These are phyloP conservation scores for Steatocranus sp. DNA, from an alignment of 2,797 vertebrate genomes.

Conservation along the genomic window DNA sequence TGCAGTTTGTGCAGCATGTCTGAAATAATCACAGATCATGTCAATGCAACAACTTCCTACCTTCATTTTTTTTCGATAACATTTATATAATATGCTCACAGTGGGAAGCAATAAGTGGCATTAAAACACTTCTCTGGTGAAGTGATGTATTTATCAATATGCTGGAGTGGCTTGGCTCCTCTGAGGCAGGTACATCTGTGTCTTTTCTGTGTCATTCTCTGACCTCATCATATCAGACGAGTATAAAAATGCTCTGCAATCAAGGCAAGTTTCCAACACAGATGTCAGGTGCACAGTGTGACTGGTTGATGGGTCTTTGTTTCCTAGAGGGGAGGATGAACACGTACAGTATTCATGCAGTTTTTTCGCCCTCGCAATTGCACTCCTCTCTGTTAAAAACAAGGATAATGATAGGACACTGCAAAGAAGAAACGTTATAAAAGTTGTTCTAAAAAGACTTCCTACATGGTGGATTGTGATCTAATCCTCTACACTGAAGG, in stretches of 20 bases:
- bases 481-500: background rate
- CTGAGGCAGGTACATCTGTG: background rate
- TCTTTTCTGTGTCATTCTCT: background rate
- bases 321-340: background rate
- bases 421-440: background rate
- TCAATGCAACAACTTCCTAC: background rate
- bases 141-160: background rate
- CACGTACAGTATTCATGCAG: background rate
- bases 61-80: background rate
- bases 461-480: background rate
- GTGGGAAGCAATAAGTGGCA: background rate
- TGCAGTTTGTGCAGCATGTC: background rate
- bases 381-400: background rate
- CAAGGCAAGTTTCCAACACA: background rate
- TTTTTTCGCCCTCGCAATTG: background rate
- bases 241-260: background rate
- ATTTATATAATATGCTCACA: background rate
- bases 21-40: background rate
- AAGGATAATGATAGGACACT: background rate
- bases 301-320: background rate
- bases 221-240: background rate
- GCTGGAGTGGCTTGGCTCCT: background rate
- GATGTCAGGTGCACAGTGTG: background rate
- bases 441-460: background rate
- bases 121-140: background rate